Conservation (phyloP, 2,797 vertebrate species). For the Enteromius thamalakanensis region DNA sequence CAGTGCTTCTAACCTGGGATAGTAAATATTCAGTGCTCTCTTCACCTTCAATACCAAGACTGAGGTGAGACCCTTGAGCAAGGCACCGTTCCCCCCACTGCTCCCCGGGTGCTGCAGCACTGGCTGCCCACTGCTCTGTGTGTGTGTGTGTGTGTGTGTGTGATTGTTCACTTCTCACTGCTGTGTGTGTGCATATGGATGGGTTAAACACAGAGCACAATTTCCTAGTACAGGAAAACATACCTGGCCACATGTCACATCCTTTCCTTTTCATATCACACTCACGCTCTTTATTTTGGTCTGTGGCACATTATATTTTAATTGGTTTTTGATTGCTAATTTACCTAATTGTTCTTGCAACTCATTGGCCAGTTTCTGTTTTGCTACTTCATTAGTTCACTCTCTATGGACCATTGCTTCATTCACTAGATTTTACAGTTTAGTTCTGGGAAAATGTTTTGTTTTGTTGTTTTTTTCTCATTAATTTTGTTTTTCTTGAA, state of each 20-base stretch:
- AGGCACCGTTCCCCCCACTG: too few species aligned
- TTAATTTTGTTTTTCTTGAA: too few species aligned
- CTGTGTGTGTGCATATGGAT: background rate
- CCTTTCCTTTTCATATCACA: background rate
- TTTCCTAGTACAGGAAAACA: too few species aligned
- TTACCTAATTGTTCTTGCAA: background rate
- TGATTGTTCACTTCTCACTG: background rate
- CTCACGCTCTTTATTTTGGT: background rate
- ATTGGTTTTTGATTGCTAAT: background rate
- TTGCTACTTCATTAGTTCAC: background rate
- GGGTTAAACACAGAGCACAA: background rate
- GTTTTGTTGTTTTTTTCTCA: too few species aligned
- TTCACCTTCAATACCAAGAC: too few species aligned
- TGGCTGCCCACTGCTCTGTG: too few species aligned
- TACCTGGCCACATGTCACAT: too few species aligned
- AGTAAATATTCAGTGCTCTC: too few species aligned
- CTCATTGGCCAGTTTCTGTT: background rate
- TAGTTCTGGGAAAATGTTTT: background rate
- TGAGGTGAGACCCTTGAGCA: too few species aligned
- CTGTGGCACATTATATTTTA: background rate
- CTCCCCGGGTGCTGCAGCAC: too few species aligned
- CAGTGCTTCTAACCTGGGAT: too few species aligned
- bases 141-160: background rate
- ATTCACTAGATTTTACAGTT: background rate
- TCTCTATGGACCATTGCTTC: background rate